A percentile compares a stretch with the other conserved stretches of the same genome.
phyloP scores from a whole-genome alignment of 1,140 invertebrate species.

The Drosophila bocki region DNA sequence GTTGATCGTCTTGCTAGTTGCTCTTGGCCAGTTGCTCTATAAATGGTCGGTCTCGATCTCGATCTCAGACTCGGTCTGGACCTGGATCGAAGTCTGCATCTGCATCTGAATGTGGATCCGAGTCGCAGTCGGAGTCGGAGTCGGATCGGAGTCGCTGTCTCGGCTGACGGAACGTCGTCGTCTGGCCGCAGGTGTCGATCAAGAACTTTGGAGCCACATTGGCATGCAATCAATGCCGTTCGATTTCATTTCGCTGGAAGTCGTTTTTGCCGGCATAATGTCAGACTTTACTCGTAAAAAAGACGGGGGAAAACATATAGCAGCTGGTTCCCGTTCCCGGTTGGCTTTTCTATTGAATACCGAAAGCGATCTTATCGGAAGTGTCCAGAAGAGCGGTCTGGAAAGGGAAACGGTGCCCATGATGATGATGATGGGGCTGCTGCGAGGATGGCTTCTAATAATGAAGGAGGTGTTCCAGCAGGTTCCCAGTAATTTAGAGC shows the following conservation, averaged over 20 bases:
- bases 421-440: slow-evolving; percentile 15
- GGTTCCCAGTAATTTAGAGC: slow-evolving; percentile 34
- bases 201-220: slow-evolving; percentile 83
- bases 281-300: slow-evolving; percentile 69
- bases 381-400: slow-evolving; percentile 49
- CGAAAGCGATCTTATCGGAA: slow-evolving; percentile 76
- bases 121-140: slow-evolving; percentile 6
- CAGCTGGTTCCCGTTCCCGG: slow-evolving; percentile 24
- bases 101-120: slow-evolving; percentile 7
- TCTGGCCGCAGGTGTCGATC: slow-evolving; percentile 75
- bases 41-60: slow-evolving; percentile 58
- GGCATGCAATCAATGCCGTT: slow-evolving; percentile 83
- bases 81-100: slow-evolving; percentile 19
- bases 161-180: slow-evolving; percentile 35
- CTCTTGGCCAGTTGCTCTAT: slow-evolving; percentile 71
- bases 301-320: slow-evolving; percentile 16
- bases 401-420: slow-evolving; percentile 9
- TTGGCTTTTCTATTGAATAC: slow-evolving; percentile 68
- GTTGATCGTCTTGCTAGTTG: slow-evolving; percentile 77
- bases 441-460: slow-evolving; percentile 18
- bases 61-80: slow-evolving; percentile 13
- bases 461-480: slow-evolving; percentile 23
- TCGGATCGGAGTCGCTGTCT: slow-evolving; percentile 2
- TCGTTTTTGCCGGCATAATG: slow-evolving; percentile 71
- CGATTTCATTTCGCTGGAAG: slow-evolving; percentile 78